phyloP scores from a whole-genome alignment of 2,888 invertebrate species.

The Trissolcus brochymenae region DNA sequence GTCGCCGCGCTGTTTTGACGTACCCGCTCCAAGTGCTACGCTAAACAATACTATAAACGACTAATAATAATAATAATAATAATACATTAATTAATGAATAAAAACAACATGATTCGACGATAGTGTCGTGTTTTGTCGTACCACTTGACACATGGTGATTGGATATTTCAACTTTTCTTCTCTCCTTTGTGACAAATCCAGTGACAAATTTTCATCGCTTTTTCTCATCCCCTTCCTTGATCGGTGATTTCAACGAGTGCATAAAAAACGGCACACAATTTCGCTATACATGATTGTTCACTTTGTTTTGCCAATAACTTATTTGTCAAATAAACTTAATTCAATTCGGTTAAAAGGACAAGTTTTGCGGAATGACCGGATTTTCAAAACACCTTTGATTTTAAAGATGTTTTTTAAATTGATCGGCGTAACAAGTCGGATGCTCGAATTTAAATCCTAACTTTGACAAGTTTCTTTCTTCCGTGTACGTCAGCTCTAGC shows the following conservation, averaged over 20 bases:
- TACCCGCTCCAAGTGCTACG: conserved; percentile 43
- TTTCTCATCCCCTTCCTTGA: conserved; percentile 17
- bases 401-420: background rate
- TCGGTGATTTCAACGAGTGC: conserved; percentile 6
- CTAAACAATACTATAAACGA: conserved; percentile 9
- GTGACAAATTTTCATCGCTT: conserved; percentile 28
- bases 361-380: background rate
- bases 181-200: conserved; percentile 34
- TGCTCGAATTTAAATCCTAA: no score
- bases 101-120: conserved; percentile 54
- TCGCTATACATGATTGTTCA: background rate
- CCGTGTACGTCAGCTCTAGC: no score
- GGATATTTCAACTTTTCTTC: conserved; percentile 19
- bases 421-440: no score
- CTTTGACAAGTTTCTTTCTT: no score
- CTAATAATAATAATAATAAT: no score
- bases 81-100: conserved; percentile 12
- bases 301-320: background rate
- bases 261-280: background rate
- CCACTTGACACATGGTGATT: conserved; percentile 35
- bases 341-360: no score
- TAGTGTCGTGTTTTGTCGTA: conserved; percentile 26
- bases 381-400: no score
- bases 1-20: conserved; percentile 66
- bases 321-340: no score